phyloP scores from a whole-genome alignment of 1,140 invertebrate genomes.

The Euglossa dilemma region DNA sequence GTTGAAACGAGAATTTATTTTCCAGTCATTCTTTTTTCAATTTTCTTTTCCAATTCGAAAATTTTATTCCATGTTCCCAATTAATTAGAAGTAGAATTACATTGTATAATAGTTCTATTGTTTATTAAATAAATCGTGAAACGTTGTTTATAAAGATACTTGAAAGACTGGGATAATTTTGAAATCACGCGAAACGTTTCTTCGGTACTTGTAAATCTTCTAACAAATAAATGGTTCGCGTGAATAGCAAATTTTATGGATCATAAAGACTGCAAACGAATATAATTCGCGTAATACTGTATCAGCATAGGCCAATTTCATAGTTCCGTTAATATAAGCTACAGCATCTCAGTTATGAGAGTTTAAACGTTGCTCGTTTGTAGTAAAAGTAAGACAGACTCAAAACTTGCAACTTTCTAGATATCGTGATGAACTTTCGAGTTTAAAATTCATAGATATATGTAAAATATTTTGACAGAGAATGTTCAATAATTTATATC shows the following conservation, averaged over 20 bases:
- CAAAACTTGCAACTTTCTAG: not conserved
- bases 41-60: not conserved
- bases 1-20: too few relatives aligned
- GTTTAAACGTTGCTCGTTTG: not conserved
- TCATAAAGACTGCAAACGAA: slow-evolving; percentile 4
- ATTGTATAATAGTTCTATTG: not conserved
- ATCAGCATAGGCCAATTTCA: not conserved
- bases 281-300: not conserved
- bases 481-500: too few relatives aligned
- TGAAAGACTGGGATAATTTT: not conserved
- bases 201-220: not conserved
- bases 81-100: not conserved
- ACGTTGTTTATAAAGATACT: too few relatives aligned
- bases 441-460: too few relatives aligned
- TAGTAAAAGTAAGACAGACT: not conserved
- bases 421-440: too few relatives aligned
- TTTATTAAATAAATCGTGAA: too few relatives aligned
- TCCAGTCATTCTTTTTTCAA: too few relatives aligned
- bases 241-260: not conserved
- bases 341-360: not conserved
- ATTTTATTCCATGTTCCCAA: not conserved
- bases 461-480: too few relatives aligned
- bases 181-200: not conserved
- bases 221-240: not conserved
- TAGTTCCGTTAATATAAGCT: not conserved